phyloP scores from a whole-genome alignment of 2,888 invertebrate species.

The Hirtodrosophila trivittata region DNA sequence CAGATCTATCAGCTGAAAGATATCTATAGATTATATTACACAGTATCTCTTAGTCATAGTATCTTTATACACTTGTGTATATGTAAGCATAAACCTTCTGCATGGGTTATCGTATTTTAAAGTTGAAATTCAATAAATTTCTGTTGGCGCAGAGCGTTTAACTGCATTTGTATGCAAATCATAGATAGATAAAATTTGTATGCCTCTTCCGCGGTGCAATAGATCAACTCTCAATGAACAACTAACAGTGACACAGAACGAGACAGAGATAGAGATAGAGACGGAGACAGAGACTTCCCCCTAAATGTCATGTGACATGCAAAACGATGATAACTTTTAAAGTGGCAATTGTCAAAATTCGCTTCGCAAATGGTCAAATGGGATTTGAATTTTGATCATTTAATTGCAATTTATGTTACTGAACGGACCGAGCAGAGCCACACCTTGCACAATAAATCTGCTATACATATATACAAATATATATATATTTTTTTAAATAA shows the following conservation, averaged over 20 bases:
- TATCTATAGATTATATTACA: no score
- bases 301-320: conserved; percentile 3
- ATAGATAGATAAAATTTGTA: conserved; percentile 22
- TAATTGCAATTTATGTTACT: conserved; percentile 47
- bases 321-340: neutral
- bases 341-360: no score
- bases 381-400: conserved; percentile 61
- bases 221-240: conserved; percentile 15
- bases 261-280: neutral
- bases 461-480: conserved; percentile 31
- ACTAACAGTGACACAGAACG: neutral
- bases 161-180: conserved; percentile 7
- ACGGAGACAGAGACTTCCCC: neutral
- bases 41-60: no score
- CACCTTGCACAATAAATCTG: conserved; percentile 67
- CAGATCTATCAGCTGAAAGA: no score
- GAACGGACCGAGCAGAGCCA: conserved; percentile 28
- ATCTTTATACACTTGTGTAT: no score
- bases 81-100: neutral
- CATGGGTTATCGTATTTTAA: conserved; percentile 6
- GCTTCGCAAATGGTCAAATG: conserved; percentile 1
- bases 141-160: conserved; percentile 22
- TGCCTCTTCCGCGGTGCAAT: conserved; percentile 33
- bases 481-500: conserved; percentile 33
- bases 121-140: conserved; percentile 2